Conservation (phyloP, 1,140 invertebrate genomes). For the Acromyrmex charruanus region DNA sequence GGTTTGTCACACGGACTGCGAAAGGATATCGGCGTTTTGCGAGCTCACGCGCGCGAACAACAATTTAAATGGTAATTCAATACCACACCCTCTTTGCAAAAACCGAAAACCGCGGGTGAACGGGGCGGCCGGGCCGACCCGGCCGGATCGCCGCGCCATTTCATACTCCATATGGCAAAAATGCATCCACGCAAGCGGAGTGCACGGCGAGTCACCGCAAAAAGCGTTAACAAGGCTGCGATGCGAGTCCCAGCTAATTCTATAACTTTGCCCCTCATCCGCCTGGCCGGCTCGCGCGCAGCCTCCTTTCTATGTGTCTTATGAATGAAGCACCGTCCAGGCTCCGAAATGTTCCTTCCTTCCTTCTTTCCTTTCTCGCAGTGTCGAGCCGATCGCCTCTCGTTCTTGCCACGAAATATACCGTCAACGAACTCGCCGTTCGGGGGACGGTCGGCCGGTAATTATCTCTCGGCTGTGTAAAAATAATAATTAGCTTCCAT, state of each 20-base stretch:
- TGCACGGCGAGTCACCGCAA: slow-evolving; percentile 65
- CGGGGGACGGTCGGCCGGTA: slow-evolving; percentile 69
- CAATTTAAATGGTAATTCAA: slow-evolving; percentile 86
- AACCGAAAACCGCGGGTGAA: slow-evolving; percentile 74
- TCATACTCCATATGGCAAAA: slow-evolving; percentile 57
- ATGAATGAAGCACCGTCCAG: neutral
- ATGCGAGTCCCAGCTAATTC: slow-evolving; percentile 72
- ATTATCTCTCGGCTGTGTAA: slow-evolving; percentile 82
- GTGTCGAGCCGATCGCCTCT: slow-evolving; percentile 64
- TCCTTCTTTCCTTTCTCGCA: neutral
- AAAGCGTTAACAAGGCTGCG: slow-evolving; percentile 83
- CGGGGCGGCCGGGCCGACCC: neutral
- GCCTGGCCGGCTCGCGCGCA: neutral
- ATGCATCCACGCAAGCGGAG: slow-evolving; percentile 46
- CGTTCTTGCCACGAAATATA: slow-evolving; percentile 23
- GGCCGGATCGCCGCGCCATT: neutral
- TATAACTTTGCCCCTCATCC: slow-evolving; percentile 52
- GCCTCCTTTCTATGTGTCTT: slow-evolving; percentile 1
- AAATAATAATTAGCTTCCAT: slow-evolving; percentile 84
- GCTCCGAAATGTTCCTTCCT: slow-evolving; percentile 23
- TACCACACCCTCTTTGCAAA: slow-evolving; percentile 83
- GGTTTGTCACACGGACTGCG: slow-evolving; percentile 48
- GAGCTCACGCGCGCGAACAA: slow-evolving; percentile 63
- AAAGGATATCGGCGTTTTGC: slow-evolving; percentile 37
- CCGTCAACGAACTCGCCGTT: slow-evolving; percentile 44